Evolutionary conservation across 2,113 vertebrate genomes (phyloP).

Genomic region (Xenotilapia longispinis): DNA sequence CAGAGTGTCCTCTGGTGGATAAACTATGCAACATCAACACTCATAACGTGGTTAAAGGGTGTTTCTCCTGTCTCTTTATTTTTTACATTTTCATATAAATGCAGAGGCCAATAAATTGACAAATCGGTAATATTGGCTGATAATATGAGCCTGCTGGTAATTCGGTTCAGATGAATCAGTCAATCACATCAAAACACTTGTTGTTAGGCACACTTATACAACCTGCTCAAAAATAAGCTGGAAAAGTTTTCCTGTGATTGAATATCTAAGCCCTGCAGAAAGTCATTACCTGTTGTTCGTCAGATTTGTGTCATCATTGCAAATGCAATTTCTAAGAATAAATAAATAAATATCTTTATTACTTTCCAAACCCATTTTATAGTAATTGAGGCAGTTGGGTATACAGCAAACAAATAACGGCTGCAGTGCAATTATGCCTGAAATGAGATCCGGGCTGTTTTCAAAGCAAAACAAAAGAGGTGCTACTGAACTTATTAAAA

Average conservation of each 20-base stretch:
- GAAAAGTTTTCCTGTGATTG: not conserved
- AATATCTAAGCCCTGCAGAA: not conserved
- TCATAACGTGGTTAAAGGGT: not conserved
- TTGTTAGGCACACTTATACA: not conserved
- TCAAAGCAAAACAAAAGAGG: not conserved
- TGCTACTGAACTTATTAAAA: not conserved
- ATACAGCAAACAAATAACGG: not conserved
- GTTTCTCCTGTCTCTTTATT: not conserved
- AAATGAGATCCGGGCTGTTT: not conserved
- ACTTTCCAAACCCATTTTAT: not conserved
- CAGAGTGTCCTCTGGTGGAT: not conserved
- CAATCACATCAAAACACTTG: not conserved
- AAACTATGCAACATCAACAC: not conserved
- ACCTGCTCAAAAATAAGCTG: not conserved
- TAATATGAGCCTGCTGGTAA: not conserved
- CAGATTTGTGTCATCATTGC: not conserved
- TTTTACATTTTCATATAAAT: not conserved
- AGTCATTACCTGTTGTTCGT: not conserved
- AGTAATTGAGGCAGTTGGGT: not conserved
- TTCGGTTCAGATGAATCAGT: not conserved
- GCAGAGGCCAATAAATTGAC: not conserved
- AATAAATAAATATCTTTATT: not conserved
- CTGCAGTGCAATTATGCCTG: not conserved
- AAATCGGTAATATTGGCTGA: not conserved
- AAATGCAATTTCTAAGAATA: not conserved